Conservation (phyloP, 2,888 invertebrate genomes). For the Halictus quadricinctus region DNA sequence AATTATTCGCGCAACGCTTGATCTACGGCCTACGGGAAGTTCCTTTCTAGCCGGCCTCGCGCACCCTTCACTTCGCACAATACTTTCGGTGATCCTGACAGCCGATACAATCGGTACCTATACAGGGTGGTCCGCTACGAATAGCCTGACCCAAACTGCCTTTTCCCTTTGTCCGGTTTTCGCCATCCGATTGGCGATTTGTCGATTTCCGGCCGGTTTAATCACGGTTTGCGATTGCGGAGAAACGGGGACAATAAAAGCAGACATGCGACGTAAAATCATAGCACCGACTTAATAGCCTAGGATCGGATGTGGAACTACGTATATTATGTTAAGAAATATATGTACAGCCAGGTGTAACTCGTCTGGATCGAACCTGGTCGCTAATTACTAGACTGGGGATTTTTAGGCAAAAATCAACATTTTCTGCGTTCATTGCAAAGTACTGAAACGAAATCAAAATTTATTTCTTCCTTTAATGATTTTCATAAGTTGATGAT, state of each 20-base stretch:
- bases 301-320: neutral
- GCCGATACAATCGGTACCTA: conserved; percentile 43
- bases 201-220: neutral
- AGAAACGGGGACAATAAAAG: neutral
- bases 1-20: conserved; percentile 73
- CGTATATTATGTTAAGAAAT: neutral
- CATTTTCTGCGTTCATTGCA: too few relatives aligned
- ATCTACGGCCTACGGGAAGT: conserved; percentile 70
- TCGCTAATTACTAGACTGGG: too few relatives aligned
- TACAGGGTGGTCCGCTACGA: neutral
- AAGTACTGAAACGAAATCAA: neutral
- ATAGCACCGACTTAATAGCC: neutral
- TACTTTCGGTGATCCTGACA: conserved; percentile 57
- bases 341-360: too few relatives aligned
- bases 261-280: neutral
- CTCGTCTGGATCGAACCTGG: too few relatives aligned
- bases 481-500: too few relatives aligned
- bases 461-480: neutral
- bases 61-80: conserved; percentile 74
- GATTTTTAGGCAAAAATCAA: too few relatives aligned
- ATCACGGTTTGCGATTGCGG: neutral
- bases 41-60: conserved; percentile 71
- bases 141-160: neutral
- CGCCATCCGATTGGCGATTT: neutral
- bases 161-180: neutral